phyloP scores from a whole-genome alignment of 2,797 vertebrate species.

The Urosaurus nigricauda region DNA sequence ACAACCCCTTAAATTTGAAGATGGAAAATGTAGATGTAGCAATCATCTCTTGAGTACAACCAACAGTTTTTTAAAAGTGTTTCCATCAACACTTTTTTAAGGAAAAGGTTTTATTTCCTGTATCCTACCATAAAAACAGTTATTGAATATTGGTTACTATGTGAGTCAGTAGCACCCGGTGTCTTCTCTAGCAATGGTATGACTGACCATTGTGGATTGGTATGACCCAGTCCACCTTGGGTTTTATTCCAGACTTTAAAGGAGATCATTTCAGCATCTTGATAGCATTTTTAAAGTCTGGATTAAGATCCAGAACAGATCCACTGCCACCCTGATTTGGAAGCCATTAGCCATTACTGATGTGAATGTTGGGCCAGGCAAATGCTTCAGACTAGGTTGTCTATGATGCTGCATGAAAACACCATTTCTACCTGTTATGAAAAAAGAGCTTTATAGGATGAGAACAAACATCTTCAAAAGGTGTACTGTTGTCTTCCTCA shows the following conservation, averaged over 20 bases:
- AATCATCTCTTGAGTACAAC: slow-evolving; percentile 54
- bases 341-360: too few species aligned
- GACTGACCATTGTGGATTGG: too few species aligned
- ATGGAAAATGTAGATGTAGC: slow-evolving; percentile 76
- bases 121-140: slow-evolving; percentile 10
- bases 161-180: neutral
- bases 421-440: slow-evolving; percentile 20
- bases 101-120: slow-evolving; percentile 38
- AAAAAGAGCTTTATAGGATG: neutral
- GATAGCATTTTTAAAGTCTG: too few species aligned
- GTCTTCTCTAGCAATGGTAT: too few species aligned
- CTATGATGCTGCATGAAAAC: slow-evolving; percentile 38
- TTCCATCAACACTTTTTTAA: slow-evolving; percentile 32
- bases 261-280: too few species aligned
- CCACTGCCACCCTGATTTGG: too few species aligned
- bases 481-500: neutral
- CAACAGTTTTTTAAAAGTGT: slow-evolving; percentile 22
- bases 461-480: neutral
- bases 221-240: too few species aligned
- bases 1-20: slow-evolving; percentile 66
- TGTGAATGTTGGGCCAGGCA: slow-evolving; percentile 17
- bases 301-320: neutral
- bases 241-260: too few species aligned
- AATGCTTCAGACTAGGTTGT: slow-evolving; percentile 14
- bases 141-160: slow-evolving; percentile 23